These are phyloP conservation scores for Kuschelorhynchus macadamiae DNA, from an alignment of 2,888 invertebrate species.

Conservation along the genomic window DNA sequence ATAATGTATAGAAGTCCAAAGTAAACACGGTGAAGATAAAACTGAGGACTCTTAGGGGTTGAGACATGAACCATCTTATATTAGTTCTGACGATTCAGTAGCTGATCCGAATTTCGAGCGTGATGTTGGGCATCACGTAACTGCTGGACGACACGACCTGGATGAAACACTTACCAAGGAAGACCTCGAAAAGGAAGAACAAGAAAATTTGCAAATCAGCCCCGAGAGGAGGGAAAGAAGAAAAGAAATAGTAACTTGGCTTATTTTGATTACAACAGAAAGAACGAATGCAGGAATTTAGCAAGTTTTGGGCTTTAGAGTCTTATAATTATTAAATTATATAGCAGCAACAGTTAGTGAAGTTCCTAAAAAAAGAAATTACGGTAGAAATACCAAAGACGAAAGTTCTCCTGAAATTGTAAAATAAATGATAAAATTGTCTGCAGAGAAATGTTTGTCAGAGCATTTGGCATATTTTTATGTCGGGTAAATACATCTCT, in stretches of 20 bases:
- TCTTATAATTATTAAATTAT: slow-evolving; percentile 17
- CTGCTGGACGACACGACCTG: slow-evolving; percentile 22
- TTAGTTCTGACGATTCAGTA: slow-evolving; percentile 24
- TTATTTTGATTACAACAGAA: slow-evolving; percentile 25
- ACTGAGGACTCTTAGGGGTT: no score
- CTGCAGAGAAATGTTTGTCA: slow-evolving; percentile 21
- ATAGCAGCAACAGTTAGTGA: slow-evolving; percentile 16
- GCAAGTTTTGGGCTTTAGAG: slow-evolving; percentile 16
- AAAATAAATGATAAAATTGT: slow-evolving; percentile 21
- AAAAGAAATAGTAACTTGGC: slow-evolving; percentile 23
- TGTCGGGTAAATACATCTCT: slow-evolving; percentile 18
- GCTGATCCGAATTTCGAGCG: slow-evolving; percentile 27
- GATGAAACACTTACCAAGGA: slow-evolving; percentile 20
- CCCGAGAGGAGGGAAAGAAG: slow-evolving; percentile 22
- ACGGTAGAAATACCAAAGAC: slow-evolving; percentile 24
- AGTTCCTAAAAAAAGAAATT: slow-evolving; percentile 20
- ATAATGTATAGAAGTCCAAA: slow-evolving; percentile 9
- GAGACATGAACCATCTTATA: slow-evolving; percentile 24
- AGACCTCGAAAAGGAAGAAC: slow-evolving; percentile 29
- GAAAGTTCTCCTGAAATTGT: slow-evolving; percentile 20
- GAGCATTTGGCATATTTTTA: slow-evolving; percentile 19
- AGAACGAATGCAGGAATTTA: slow-evolving; percentile 6
- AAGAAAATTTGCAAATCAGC: slow-evolving; percentile 21
- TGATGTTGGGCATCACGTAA: slow-evolving; percentile 21
- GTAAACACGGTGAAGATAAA: slow-evolving; percentile 7